phyloP scores from a whole-genome alignment of 2,888 invertebrate genomes.

The Allolobophora icterica region DNA sequence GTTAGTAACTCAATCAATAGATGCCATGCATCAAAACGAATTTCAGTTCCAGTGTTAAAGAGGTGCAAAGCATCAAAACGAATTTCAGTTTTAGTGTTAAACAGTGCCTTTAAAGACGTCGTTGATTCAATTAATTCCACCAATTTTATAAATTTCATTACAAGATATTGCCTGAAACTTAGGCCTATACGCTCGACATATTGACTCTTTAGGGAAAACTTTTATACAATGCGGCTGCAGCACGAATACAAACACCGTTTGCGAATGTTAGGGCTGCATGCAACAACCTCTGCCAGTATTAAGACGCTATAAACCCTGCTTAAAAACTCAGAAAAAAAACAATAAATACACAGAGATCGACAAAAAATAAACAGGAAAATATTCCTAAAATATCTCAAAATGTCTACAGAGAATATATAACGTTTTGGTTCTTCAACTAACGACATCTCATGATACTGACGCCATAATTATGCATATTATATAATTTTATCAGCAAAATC shows the following conservation, averaged over 20 bases:
- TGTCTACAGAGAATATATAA: background rate
- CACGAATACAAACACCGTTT: background rate
- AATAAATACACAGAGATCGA: background rate
- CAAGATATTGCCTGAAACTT: background rate
- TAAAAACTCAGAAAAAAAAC: too few species aligned
- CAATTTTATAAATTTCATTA: background rate
- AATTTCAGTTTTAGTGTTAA: too few species aligned
- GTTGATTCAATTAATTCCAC: background rate
- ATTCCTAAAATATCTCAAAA: background rate
- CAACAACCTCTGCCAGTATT: background rate
- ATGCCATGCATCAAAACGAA: background rate
- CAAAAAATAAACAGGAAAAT: background rate
- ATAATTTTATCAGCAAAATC: too few species aligned
- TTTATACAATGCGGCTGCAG: background rate
- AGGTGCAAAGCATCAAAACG: too few species aligned
- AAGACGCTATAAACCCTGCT: too few species aligned
- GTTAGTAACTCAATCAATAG: background rate
- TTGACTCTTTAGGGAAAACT: background rate
- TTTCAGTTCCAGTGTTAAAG: background rate
- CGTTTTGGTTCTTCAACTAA: background rate
- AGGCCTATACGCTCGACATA: background rate
- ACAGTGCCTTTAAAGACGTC: background rate
- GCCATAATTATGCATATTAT: too few species aligned
- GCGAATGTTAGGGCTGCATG: background rate
- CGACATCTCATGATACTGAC: too few species aligned